Evolutionary conservation across 2,888 invertebrate genomes (phyloP).

Genomic region (Euzetes globulus): DNA sequence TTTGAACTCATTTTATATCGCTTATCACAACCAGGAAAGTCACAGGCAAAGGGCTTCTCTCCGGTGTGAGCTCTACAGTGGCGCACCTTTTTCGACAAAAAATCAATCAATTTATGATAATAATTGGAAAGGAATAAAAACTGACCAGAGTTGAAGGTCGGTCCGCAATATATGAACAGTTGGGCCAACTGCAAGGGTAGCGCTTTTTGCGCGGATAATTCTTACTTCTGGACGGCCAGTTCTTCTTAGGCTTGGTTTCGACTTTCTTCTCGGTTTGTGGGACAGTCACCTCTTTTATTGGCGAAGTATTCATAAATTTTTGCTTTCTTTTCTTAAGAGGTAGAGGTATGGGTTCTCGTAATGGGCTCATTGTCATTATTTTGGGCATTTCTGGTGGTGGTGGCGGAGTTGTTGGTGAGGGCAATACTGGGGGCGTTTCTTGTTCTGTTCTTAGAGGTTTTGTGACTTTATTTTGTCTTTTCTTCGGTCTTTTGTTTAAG

Average conservation of each 20-base stretch:
- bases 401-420: no score
- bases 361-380: no score
- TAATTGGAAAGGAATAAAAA: background rate
- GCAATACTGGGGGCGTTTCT: no score
- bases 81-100: background rate
- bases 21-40: conserved; percentile 26
- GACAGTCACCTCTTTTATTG: background rate
- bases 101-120: background rate
- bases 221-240: conserved; percentile 18
- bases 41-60: conserved; percentile 27
- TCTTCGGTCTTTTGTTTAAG: no score
- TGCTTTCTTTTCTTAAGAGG: background rate
- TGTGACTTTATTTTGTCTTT: no score
- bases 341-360: background rate
- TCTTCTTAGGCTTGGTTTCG: background rate
- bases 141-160: conserved; percentile 1
- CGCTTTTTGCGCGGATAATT: conserved; percentile 8
- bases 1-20: conserved; percentile 24
- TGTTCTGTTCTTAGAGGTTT: no score
- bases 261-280: background rate
- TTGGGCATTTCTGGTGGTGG: no score
- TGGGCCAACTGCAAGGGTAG: conserved; percentile 31
- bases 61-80: background rate
- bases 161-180: conserved; percentile 27
- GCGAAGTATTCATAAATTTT: background rate